Evolutionary conservation across 2,113 vertebrate species (phyloP).

Genomic region (Perca schrenkii): DNA sequence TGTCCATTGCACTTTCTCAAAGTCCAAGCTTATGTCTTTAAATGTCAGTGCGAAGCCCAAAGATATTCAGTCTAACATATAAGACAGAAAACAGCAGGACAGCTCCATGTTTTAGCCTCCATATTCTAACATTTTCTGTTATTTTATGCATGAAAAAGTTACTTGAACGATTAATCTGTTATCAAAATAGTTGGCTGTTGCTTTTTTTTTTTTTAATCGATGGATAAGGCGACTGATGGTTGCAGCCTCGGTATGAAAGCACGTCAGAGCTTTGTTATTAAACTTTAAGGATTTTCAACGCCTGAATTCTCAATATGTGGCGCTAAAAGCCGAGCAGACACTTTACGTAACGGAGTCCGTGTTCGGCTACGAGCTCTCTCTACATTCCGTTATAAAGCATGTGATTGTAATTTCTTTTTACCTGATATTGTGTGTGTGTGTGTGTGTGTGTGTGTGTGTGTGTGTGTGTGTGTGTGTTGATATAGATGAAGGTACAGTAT

Average conservation of each 20-base stretch:
- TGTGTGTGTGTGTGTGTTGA: conserved; percentile 45
- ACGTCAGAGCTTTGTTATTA: conserved; percentile 59
- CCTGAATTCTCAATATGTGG: conserved; percentile 26
- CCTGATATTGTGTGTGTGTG: conserved; percentile 39
- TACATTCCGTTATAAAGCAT: conserved; percentile 83
- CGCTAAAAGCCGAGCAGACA: conserved; percentile 48
- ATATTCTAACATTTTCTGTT: too few relatives aligned
- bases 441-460: conserved; percentile 34
- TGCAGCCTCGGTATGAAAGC: conserved; percentile 21
- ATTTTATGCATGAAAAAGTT: too few relatives aligned
- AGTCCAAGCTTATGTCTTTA: too few relatives aligned
- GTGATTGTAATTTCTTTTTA: conserved; percentile 78
- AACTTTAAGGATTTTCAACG: not conserved
- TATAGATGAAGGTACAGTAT: conserved; percentile 80
- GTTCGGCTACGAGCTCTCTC: conserved; percentile 70
- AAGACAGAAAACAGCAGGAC: too few relatives aligned
- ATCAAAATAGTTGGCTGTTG: too few relatives aligned
- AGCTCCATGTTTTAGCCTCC: too few relatives aligned
- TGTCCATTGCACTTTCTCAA: too few relatives aligned
- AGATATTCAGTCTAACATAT: too few relatives aligned
- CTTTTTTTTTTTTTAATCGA: too few relatives aligned
- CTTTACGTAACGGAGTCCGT: conserved; percentile 41
- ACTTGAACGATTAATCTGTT: too few relatives aligned
- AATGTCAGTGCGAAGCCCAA: too few relatives aligned
- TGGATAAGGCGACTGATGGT: too few relatives aligned